These are phyloP conservation scores for Arvicanthis niloticus DNA, from an alignment of 2,113 vertebrate genomes.

Conservation along the genomic window DNA sequence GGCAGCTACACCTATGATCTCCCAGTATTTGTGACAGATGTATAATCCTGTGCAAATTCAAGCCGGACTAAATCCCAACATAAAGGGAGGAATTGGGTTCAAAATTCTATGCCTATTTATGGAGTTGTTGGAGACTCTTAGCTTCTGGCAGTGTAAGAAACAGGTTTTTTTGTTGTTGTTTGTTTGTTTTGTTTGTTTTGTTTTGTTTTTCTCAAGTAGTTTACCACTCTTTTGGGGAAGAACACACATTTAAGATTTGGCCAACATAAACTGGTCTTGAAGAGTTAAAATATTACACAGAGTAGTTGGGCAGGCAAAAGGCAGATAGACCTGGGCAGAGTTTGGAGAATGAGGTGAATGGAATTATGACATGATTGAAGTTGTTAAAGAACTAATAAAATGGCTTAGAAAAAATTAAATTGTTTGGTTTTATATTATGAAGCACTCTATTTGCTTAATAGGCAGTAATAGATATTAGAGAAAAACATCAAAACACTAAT, in stretches of 20 bases:
- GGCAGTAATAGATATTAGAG: background rate
- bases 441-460: background rate
- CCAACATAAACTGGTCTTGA: background rate
- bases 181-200: too few species aligned
- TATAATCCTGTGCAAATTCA: background rate
- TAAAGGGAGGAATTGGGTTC: background rate
- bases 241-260: background rate
- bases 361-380: background rate
- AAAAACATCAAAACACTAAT: background rate
- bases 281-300: background rate
- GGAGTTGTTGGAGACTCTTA: background rate
- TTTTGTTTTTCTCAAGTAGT: background rate
- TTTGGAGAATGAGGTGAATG: background rate
- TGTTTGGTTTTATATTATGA: background rate
- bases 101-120: background rate
- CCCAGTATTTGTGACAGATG: background rate
- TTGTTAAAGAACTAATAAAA: background rate
- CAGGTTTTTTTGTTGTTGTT: too few species aligned
- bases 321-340: background rate
- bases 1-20: background rate
- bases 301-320: background rate
- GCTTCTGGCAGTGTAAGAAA: background rate
- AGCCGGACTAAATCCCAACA: background rate
- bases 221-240: background rate
- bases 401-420: background rate